Evolutionary conservation across 2,797 vertebrate genomes (phyloP).

Genomic region (Diceros bicornis): DNA sequence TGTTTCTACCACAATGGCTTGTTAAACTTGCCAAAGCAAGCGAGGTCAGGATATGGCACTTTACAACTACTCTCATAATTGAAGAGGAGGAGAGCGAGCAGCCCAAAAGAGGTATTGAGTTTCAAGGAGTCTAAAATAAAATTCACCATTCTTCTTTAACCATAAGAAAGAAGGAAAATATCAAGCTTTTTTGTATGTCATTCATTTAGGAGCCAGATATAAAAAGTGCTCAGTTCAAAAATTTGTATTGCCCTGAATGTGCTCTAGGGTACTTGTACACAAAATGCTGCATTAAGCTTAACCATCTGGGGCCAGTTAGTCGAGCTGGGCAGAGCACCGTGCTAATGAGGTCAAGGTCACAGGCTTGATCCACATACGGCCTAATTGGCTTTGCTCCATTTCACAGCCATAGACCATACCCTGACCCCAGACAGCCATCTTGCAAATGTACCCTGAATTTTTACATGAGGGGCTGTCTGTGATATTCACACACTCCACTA

Average conservation of each 20-base stretch:
- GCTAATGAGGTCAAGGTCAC: constrained; percentile 87
- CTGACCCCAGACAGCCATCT: constrained; percentile 75
- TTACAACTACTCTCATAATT: constrained; percentile 87
- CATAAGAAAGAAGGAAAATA: constrained; percentile 71
- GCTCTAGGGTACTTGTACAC: constrained; percentile 71
- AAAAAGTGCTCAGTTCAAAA: constrained; percentile 72
- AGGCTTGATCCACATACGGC: constrained; percentile 77
- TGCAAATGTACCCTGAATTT: constrained; percentile 49
- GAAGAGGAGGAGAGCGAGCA: constrained; percentile 79
- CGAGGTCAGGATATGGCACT: constrained; percentile 87
- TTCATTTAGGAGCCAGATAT: constrained; percentile 58
- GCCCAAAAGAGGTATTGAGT: constrained; percentile 81
- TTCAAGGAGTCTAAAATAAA: constrained; percentile 85
- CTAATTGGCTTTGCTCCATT: constrained; percentile 86
- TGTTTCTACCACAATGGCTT: constrained; percentile 87
- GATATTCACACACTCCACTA: neutral
- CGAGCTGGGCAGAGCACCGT: constrained; percentile 69
- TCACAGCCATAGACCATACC: constrained; percentile 79
- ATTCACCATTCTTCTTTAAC: constrained; percentile 67
- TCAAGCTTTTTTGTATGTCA: constrained; percentile 63
- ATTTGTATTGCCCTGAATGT: constrained; percentile 40
- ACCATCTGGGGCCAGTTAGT: constrained; percentile 84
- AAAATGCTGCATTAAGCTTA: constrained; percentile 78
- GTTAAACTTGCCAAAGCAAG: constrained; percentile 88
- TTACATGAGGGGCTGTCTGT: constrained; percentile 53